Base-by-base conservation (phyloP, 92 coral and sea anemone species). In the Parazoanthus atlanticus region DNA sequence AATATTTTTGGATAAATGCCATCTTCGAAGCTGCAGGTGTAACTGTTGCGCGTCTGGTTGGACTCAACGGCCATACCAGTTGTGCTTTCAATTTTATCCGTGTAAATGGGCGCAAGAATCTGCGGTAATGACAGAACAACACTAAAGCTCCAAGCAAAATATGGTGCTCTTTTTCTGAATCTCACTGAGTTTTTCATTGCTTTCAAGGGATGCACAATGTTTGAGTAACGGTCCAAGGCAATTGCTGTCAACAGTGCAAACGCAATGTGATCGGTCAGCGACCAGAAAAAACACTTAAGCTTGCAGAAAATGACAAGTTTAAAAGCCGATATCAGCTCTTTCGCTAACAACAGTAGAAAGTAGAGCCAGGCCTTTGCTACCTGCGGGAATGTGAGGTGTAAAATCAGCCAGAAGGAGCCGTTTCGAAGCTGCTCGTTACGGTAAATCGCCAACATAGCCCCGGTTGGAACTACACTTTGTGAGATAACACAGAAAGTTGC, bases 161-260 rank as follows among this genome's bases (percentile, higher is more conserved):
- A 83, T 5, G 86, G 86, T 19, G 78, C 86, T 67, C 76, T 41
- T 65, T 83, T 69, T 41, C 76, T 67, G 28, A 83, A 69, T 41
- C 25, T 83, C 11, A 1, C 40, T 25, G 86, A 67, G 16, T 56
- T 66, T 52, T 61, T 28, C 76, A 83, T 67, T 8, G 65, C 86
- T 67, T 83, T 67, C 19, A 83, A 66, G n/a, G 86, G 86, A 69
- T 83, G 76, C 34, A 83, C 86, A 83, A 83, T 83, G 76, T 83
- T 83, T 69, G 15, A 40, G 66, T 69, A 67, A 73, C 86, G 86
- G 26, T 83, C 86, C 77, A 32, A 38, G 56, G 78, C 86, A 13
- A 83, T 83, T 28, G 77, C 76, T 25, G 86, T 83, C 21, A 83
- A 49, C 9, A 83, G 47, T 2, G 58, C 76, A 29, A 83, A 83